A percentile compares a stretch with the other conserved stretches of the same genome.
Evolutionary conservation across 2,888 invertebrate species (phyloP).

Genomic region (Ophioninae sp.): DNA sequence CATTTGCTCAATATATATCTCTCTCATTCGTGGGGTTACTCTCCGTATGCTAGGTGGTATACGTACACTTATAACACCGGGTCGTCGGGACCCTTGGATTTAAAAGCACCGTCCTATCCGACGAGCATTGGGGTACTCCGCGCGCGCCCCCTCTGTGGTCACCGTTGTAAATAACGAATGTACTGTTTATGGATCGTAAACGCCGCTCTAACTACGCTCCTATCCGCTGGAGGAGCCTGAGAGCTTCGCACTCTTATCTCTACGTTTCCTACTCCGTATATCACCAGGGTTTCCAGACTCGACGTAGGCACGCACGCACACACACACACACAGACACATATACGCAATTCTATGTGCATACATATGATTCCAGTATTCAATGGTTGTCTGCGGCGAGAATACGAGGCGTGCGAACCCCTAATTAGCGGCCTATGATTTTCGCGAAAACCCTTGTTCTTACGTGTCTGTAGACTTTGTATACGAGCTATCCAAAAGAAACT

Average conservation of each 20-base stretch:
- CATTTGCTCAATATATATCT: not conserved
- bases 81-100: slow-evolving; percentile 43
- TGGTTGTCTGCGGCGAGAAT: slow-evolving; percentile 41
- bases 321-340: too few species aligned
- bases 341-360: too few species aligned
- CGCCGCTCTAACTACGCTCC: slow-evolving; percentile 72
- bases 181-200: slow-evolving; percentile 78
- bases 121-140: slow-evolving; percentile 39
- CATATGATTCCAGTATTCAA: slow-evolving; percentile 21
- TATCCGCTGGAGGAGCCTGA: slow-evolving; percentile 64
- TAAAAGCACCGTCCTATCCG: slow-evolving; percentile 29
- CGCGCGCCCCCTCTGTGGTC: slow-evolving; percentile 61
- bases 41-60: slow-evolving; percentile 16
- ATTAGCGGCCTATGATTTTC: slow-evolving; percentile 58
- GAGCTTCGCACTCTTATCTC: slow-evolving; percentile 68
- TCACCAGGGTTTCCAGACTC: slow-evolving; percentile 61
- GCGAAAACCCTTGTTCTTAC: slow-evolving; percentile 51
- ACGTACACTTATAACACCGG: not conserved
- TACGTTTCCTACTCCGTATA: slow-evolving; percentile 74
- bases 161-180: slow-evolving; percentile 76
- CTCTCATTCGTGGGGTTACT: not conserved
- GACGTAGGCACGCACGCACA: slow-evolving; percentile 1
- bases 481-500: too few species aligned
- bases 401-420: slow-evolving; percentile 60
- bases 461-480: slow-evolving; percentile 25